phyloP scores from a whole-genome alignment of 2,888 invertebrate species.

The Hybos culiciformis region DNA sequence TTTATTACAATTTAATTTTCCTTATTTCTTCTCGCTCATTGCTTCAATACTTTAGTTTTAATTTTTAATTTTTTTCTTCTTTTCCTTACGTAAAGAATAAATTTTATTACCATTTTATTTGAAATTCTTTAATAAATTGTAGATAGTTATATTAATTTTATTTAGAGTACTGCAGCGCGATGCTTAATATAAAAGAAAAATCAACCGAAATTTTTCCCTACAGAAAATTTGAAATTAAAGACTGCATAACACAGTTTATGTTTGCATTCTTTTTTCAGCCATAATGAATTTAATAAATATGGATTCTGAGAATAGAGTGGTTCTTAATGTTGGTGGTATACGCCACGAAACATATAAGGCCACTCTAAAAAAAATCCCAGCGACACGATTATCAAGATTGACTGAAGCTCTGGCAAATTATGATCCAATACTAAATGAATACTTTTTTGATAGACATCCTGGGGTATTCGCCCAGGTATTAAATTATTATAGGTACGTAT shows the following conservation, averaged over 20 bases:
- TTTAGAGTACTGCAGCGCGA: too few relatives aligned
- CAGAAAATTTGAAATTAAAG: too few relatives aligned
- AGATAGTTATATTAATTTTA: neutral
- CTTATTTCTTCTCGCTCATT: too few relatives aligned
- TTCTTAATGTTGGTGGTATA: slow-evolving; percentile 96
- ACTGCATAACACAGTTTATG: too few relatives aligned
- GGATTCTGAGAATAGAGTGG: slow-evolving; percentile 97
- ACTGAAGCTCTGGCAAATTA: slow-evolving; percentile 79
- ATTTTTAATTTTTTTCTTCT: too few relatives aligned
- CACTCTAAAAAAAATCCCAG: slow-evolving; percentile 79
- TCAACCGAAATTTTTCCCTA: too few relatives aligned
- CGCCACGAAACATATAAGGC: slow-evolving; percentile 72
- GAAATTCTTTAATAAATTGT: neutral
- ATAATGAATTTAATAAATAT: slow-evolving; percentile 83
- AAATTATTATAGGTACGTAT: slow-evolving; percentile 62
- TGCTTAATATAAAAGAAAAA: too few relatives aligned
- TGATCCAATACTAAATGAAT: slow-evolving; percentile 78
- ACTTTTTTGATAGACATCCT: slow-evolving; percentile 77
- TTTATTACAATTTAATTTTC: too few relatives aligned
- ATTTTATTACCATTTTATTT: too few relatives aligned
- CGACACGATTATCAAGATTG: slow-evolving; percentile 67
- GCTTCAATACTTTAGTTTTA: too few relatives aligned
- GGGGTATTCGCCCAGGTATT: slow-evolving; percentile 83
- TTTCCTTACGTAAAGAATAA: too few relatives aligned
- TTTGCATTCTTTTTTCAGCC: slow-evolving; percentile 20